These are phyloP conservation scores for Sinocyclocheilus anshuiensis DNA, from an alignment of 2,113 vertebrate species.

Conservation along the genomic window DNA sequence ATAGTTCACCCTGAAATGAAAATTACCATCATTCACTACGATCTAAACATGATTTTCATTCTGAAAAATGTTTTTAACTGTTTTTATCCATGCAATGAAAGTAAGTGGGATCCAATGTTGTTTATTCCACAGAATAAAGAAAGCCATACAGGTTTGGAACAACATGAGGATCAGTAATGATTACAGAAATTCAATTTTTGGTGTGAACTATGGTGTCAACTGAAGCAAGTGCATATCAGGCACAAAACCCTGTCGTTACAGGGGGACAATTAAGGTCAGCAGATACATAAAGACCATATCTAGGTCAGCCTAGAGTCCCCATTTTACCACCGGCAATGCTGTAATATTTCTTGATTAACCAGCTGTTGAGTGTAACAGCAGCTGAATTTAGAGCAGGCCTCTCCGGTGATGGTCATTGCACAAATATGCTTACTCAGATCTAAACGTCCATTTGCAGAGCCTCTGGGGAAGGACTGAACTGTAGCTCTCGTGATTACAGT, in stretches of 20 bases:
- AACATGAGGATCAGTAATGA: no score
- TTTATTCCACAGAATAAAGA: no score
- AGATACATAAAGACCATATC: no score
- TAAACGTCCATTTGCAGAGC: conserved; percentile 23
- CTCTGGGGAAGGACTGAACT: conserved; percentile 27
- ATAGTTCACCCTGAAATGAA: not conserved
- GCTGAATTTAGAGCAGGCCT: conserved; percentile 38
- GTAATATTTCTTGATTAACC: conserved; percentile 46
- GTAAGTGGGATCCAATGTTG: not conserved
- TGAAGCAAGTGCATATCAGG: no score
- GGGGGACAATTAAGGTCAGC: no score
- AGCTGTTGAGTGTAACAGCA: conserved; percentile 45
- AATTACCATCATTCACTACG: not conserved
- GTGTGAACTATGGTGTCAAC: no score
- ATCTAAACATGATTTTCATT: no score
- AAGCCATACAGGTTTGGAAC: no score
- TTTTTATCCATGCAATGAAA: not conserved
- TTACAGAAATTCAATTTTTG: no score
- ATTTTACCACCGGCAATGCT: conserved; percentile 4
- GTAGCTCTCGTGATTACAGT: not conserved
- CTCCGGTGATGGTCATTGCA: conserved; percentile 13
- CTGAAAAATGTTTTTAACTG: no score
- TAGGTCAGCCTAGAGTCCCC: no score
- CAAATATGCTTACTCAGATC: conserved; percentile 32
- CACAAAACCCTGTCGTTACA: no score